Evolutionary conservation across 2,888 invertebrate species (phyloP), one percentile per base, ranked within the genome.

Genomic region (Pharmacophagus antenor): DNA sequence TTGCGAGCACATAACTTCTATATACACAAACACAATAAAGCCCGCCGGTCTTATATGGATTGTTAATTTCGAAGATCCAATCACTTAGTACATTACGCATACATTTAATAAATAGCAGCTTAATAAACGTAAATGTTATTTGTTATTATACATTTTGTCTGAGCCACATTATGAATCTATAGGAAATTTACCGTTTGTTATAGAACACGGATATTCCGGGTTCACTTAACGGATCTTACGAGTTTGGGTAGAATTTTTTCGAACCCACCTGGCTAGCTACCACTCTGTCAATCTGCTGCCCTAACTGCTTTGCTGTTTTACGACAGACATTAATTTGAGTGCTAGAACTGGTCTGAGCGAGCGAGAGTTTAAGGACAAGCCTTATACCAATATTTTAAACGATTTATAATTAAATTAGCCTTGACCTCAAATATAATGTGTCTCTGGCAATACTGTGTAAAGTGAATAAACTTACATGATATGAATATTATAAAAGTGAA

Each of bases 31-130:
- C 42, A 54, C 23, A 27, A 44, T 25, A 42, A 42, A 54, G 42
- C 20, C 42, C 23, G 25, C 15, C 25, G 23, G 53, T 20, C 53
- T 23, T 44, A n/a, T 54, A 54, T 54, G 23, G 53, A 44, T 54
- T 23, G 23, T 53, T 18, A 27, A 25, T 25, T n/a, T n/a, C n/a
- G 53, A 44, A 46, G 37, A 37, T 6, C n/a, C 12, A 31, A 31
- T 31, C 7, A 31, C 8, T n/a, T 37, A 37, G 37, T 37, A 37
- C 7, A 31, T 31, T 2, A 12, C 7, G 1, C 31, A 31, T 37
- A n/a, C 15, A 37, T 37, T n/a, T 15, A 37, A n/a, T 15, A n/a
- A 37, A n/a, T 6, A 27, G 7, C 15, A 37, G 3, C 37, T 8
- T n/a, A n/a, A 15, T n/a, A n/a, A 37, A 10, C 27, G 7, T 27